Base-by-base conservation (phyloP, 2,888 invertebrate species). In the Polymixis lichenea region DNA sequence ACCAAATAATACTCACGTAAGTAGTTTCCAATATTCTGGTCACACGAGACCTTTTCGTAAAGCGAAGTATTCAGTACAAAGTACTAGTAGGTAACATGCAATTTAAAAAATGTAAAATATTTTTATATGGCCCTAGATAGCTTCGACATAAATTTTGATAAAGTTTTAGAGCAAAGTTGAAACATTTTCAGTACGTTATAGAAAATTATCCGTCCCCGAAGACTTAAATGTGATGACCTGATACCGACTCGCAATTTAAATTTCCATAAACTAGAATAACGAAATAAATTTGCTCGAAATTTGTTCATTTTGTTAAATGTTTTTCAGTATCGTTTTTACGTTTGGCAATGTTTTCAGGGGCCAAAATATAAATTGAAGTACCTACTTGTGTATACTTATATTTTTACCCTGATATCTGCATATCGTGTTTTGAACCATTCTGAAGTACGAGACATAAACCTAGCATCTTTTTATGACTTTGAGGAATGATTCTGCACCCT, bases 161-260 rank as follows among this genome's bases (percentile, higher is more conserved):
- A 70, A 61, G 25, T 80, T 76, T 61, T 43, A 67, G 58, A 61
- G 58, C 38, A 76, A 77, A 78, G 62, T 72, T 78, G n/a, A 56
- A 58, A 77, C 38, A 69, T 67, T 71, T 80, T 60, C 62, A 13
- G 61, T 78, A 51, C 61, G 49, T 71, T 73, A 78, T 85, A 78
- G 72, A 78, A 78, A 78, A 69, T 68, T 76, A 85, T 85, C 8
- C 55, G 70, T 78, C 85, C 75, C 82, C 7, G 0, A 61, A 25
- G 81, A 7, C 9, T 71, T 22, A 8, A 53, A 69, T 53, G n/a
- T 55, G 51, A 60, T 28, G 58, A 55, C 38, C 61, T 9, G 58
- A 69, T 82, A 75, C 28, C 28, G 43, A 46, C 17, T 55, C 43
- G 32, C 51, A 51, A 61, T 67, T 64, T 17, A 78, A 83, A 78